Base-by-base conservation (phyloP, 2,888 invertebrate species). In the Corythucha ciliata region DNA sequence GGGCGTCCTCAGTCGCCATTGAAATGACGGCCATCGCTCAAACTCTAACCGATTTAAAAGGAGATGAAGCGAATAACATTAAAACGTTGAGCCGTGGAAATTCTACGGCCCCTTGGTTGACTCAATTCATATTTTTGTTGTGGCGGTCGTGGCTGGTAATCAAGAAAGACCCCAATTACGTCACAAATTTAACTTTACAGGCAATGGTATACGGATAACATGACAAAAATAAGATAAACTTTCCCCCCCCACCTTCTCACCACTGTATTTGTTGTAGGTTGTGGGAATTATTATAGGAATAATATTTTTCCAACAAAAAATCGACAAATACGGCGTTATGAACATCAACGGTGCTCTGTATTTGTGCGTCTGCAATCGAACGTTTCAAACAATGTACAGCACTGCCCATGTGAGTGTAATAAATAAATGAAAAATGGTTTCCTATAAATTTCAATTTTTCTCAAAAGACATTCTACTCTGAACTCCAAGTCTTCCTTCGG, bases 281-380 rank as follows among this genome's bases (percentile, higher is more conserved):
- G 83, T 92, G 7, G 80, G 88, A 0, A 65, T 90, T 12, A 68
- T 93, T 4, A 80, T 92, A 56, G 91, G 92, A 2, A 69, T 89
- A 44, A 83, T 96, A 58, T 96, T 89, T 69, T 83, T 82, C 65
- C 81, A 83, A 0, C 89, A 92, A 67, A 70, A 76, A 54, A 66
- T 85, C 48, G 80, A 84, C 65, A 86, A 88, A 67, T 85, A 86
- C 63, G 93, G 89, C 2, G 87, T 93, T 1, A 86, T 87, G 81
- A 94, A 94, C 68, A 86, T 93, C 58, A 93, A 91, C 66, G 93
- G 92, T 32, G 89, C 85, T n/a, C n/a, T n/a, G n/a, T n/a, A n/a
- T n/a, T n/a, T n/a, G n/a, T n/a, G n/a, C n/a, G n/a, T n/a, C n/a
- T n/a, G n/a, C n/a, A n/a, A n/a, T n/a, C n/a, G n/a, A n/a, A n/a